Evolutionary conservation across 2,888 invertebrate genomes (phyloP), one percentile per base, ranked within the genome.

Genomic region (Andrena trimmerana): DNA sequence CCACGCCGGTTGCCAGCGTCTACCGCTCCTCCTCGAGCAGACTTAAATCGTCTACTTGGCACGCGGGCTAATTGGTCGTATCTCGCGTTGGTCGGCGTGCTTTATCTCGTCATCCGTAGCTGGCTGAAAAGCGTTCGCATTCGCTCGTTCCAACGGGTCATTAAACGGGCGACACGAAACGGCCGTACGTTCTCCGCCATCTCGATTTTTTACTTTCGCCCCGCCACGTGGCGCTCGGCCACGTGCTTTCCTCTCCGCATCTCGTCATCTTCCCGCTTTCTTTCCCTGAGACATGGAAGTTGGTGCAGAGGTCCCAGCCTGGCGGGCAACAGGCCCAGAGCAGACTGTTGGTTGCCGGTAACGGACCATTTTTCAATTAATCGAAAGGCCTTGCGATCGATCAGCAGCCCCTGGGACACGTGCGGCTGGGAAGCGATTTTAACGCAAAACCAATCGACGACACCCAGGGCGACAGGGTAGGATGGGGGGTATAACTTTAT

Each of bases 21-120:
- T 76, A 42, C 78, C 50, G 60, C 69, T 42, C 52, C 52, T 63
- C 78, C 85, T 73, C 77, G 68, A 60, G 62, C 76, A 81, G 86
- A 86, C 79, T 89, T 89, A 89, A 91, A 86, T 89, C 86, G 88
- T 86, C 57, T 75, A 90, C 85, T 92, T 92, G 92, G 92, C 92
- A 91, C 90, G 88, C 88, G 80, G 86, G 88, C 90, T 93, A 93
- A 93, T 93, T 92, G 92, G 91, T 90, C 91, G 90, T 92, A 92
- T 89, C 91, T 91, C 88, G 88, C 86, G 90, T 88, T 86, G 84
- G 88, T 7, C 86, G 84, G 81, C 88, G 90, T 89, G 91, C 88
- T 92, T 92, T 91, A 91, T 93, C 91, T 89, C 89, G 83, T 89
- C 89, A 90, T 92, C 90, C 90, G 89, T 89, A 90, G 89, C 87